Base-by-base conservation (phyloP, 2,888 invertebrate genomes). In the Drosophila vallismaia region DNA sequence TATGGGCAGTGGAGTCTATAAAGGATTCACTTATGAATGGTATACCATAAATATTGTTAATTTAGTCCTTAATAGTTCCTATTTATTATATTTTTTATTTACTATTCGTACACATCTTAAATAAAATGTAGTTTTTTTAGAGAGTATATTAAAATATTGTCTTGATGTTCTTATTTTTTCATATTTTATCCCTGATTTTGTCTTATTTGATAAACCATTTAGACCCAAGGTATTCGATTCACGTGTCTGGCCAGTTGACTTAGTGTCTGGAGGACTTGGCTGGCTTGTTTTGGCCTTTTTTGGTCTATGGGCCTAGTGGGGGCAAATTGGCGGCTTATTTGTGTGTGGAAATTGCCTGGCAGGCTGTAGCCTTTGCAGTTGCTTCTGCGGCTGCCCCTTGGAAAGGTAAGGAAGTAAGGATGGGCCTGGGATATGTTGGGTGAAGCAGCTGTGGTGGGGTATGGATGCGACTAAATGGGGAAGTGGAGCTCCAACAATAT, bases 271-370 rank as follows among this genome's bases (percentile, higher is more conserved):
- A 52, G 73, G 54, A 57, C 77, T 75, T 52, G 52, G 52, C 67
- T 68, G 59, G 42, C 63, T 52, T 79, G 75, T 75, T 77, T 71
- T 60, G 59, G 57, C 57, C 71, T 36, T 12, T 12, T 12, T 40
- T 14, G 64, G 42, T 29, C 42, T 14, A 57, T 53, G 57, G 53
- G 36, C 55, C 69, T 53, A 64, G 74, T 68, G 71, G 77, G 77
- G 80, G 76, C 76, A 78, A 83, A 81, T 83, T 89, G 80, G 77
- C 87, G 77, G 86, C 75, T 79, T 78, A 75, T 78, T 80, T 79
- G 77, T 79, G 77, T 79, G 81, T 81, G 76, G 67, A 79, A 79
- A 74, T 77, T 70, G 71, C 75, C 73, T 74, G 78, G 56, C 67
- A 67, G 54, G 72, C 53, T 48, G 50, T 56, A 40, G 38, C 33